Conservation (phyloP, 2,113 vertebrate genomes). For the Dasypus novemcinctus region DNA sequence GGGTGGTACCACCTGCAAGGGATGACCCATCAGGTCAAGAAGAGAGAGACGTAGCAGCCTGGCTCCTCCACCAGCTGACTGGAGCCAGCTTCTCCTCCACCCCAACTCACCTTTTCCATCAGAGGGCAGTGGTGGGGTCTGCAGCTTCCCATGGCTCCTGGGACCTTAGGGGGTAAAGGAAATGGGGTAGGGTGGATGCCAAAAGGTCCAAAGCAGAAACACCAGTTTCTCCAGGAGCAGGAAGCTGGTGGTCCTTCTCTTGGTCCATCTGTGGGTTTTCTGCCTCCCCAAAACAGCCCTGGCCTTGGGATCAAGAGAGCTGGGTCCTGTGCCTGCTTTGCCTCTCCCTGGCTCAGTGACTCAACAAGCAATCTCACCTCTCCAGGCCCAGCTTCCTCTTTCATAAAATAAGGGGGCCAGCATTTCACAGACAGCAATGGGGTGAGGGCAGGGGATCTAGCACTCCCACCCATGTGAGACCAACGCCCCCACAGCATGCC, state of each 20-base stretch:
- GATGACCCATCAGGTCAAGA: not conserved
- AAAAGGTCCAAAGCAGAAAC: slow-evolving; percentile 5
- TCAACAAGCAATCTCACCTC: not conserved
- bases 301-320: too few species aligned
- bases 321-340: not conserved
- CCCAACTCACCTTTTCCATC: slow-evolving; percentile 85
- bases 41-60: not conserved
- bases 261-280: not conserved
- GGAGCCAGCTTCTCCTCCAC: not conserved
- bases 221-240: not conserved
- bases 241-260: not conserved
- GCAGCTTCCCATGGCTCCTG: slow-evolving; percentile 85
- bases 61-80: not conserved
- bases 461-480: not conserved
- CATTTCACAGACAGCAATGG: not conserved
- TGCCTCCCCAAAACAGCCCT: not conserved
- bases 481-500: not conserved
- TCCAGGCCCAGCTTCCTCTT: not conserved
- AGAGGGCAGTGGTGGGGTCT: slow-evolving; percentile 77
- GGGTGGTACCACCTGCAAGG: slow-evolving; percentile 85
- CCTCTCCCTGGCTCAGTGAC: too few species aligned
- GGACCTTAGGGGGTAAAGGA: slow-evolving; percentile 81
- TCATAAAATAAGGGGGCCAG: not conserved
- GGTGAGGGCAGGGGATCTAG: not conserved
- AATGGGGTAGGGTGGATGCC: not conserved